Evolutionary conservation across 2,113 vertebrate species (phyloP), one percentile per base, ranked within the genome.

Genomic region (Barnardius zonarius): DNA sequence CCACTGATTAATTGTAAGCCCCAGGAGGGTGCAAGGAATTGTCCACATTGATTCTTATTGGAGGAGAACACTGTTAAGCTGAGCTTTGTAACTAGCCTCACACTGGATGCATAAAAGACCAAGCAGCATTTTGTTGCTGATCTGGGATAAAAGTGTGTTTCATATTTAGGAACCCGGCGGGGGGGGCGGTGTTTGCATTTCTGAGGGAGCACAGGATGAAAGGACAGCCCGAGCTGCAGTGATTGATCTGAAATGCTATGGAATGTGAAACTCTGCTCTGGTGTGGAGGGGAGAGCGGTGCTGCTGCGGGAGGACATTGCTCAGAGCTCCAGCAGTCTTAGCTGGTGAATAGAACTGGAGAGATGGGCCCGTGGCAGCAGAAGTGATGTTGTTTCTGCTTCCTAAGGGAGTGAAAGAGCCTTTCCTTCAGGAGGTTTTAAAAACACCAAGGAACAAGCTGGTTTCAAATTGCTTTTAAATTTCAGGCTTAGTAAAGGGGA

Each of bases 141-240:
- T 77, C 23, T 64, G 62, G 73, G 83, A 49, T 79, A 46, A 73
- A 85, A 88, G 77, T 2, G 7, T 75, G 68, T 75, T 92, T 88
- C 35, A 4, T 52, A 24, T 80, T 92, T 83, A 48, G 77, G 69
- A 92, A 17, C 70, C 66, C 44, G 6, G 20, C 43, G 73, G 93
- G 43, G 43, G 43, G 44, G 44, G 44, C 9, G 83, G 43, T 82
- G 78, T 92, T 93, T 95, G 93, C 48, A 37, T 82, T 91, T 91
- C 81, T 59, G 81, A 88, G 91, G 82, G 74, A 66, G 49, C 66
- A n/a, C 31, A 12, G 48, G 86, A 55, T 86, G 74, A 87, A 91
- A 91, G 87, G 70, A n/a, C 24, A 64, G 80, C 16, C 20, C 0
- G 0, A 94, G 17, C 61, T 63, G 24, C 39, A 39, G 68, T 33